A percentile compares a stretch with the other conserved stretches of the same genome.
Conservation (phyloP, 2,113 vertebrate genomes). For the Pandion haliaetus region DNA sequence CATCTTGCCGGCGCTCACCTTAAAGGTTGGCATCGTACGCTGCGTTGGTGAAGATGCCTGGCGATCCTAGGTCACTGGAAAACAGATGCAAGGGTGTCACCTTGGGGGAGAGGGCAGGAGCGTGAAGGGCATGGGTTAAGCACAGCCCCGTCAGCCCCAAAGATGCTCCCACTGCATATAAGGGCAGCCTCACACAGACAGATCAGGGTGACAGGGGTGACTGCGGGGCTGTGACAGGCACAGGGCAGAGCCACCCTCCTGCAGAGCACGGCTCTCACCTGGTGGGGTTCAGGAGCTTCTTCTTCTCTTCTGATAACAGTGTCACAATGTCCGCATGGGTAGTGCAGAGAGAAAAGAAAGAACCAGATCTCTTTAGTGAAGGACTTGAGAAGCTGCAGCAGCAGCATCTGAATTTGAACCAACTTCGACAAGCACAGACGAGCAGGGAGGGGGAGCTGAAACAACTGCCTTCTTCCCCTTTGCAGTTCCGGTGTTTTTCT, state of each 20-base stretch:
- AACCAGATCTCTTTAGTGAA: background rate
- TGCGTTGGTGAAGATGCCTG: constrained; percentile 3
- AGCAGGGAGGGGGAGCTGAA: fast-evolving
- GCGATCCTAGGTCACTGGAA: constrained; percentile 24
- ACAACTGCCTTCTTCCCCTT: background rate
- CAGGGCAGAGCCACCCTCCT: background rate
- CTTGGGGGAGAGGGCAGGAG: background rate
- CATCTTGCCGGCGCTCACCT: fast-evolving
- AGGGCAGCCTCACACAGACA: background rate
- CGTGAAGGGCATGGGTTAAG: background rate
- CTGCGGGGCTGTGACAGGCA: background rate
- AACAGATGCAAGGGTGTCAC: background rate
- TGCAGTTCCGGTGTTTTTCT: background rate
- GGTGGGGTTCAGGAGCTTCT: constrained; percentile 37
- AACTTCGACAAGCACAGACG: background rate
- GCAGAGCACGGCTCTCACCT: background rate
- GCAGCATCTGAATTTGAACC: background rate
- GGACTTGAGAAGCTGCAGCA: background rate
- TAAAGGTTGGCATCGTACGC: constrained; percentile 14
- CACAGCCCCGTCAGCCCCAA: background rate
- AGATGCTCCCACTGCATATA: no score
- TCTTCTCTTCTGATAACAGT: background rate
- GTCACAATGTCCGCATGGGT: background rate
- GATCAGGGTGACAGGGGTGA: background rate
- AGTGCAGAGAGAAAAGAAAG: background rate